phyloP scores from a whole-genome alignment of 2,113 vertebrate genomes.

The Rhizomys pruinosus region DNA sequence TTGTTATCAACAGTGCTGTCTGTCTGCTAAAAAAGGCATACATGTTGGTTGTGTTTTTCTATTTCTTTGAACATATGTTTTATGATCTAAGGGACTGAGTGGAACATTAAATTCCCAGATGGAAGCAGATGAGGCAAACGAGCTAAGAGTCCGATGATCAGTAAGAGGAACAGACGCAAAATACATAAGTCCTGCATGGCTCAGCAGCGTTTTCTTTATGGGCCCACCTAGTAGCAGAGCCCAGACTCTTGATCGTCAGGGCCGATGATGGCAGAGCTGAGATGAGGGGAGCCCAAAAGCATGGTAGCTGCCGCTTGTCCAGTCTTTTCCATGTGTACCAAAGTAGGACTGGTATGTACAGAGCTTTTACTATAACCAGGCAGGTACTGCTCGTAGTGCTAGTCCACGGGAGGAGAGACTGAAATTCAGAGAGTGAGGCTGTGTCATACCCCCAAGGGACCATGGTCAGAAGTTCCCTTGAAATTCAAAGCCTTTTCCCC shows the following conservation, averaged over 20 bases:
- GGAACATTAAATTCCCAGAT: constrained; percentile 73
- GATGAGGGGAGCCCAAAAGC: neutral
- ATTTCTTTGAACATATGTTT: constrained; percentile 77
- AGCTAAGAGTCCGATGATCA: too few species aligned
- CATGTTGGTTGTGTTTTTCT: constrained; percentile 72
- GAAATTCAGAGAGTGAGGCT: neutral
- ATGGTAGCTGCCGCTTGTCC: neutral
- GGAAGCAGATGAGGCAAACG: constrained; percentile 56
- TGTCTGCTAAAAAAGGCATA: constrained; percentile 70
- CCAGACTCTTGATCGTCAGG: too few species aligned
- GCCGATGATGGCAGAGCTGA: neutral
- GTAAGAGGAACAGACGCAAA: too few species aligned
- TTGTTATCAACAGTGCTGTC: constrained; percentile 46
- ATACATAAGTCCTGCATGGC: too few species aligned
- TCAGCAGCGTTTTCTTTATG: too few species aligned
- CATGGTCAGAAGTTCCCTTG: neutral
- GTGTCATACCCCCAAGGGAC: neutral
- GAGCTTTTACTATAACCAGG: neutral
- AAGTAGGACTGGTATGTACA: fast-evolving
- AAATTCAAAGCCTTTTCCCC: neutral
- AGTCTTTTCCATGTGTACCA: neutral
- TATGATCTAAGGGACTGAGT: constrained; percentile 69
- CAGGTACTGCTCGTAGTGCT: neutral
- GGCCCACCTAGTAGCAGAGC: neutral
- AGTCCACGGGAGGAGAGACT: neutral